Conservation (phyloP, 2,113 vertebrate species). For the Cnemophilus loriae region DNA sequence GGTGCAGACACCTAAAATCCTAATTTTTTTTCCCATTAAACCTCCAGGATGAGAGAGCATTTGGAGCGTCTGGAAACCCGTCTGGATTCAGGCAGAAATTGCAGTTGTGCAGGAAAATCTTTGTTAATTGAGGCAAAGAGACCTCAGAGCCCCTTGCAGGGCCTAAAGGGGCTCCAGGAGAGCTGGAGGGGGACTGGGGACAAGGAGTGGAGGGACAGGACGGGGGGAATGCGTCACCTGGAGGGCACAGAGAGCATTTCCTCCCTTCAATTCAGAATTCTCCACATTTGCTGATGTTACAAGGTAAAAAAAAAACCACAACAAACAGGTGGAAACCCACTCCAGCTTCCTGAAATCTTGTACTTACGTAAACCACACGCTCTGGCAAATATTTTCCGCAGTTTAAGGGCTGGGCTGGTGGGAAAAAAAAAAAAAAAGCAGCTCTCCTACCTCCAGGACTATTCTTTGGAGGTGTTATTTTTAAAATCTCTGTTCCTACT, state of each 20-base stretch:
- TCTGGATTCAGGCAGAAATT: background rate
- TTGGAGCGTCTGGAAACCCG: background rate
- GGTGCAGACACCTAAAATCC: background rate
- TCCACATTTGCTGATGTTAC: background rate
- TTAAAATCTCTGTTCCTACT: conserved; percentile 6
- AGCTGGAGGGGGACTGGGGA: background rate
- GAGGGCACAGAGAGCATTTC: background rate
- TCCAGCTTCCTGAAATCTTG: background rate
- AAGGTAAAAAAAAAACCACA: background rate
- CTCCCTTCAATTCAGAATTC: background rate
- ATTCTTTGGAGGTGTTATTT: conserved; percentile 9
- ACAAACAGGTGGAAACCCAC: background rate
- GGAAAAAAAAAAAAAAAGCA: background rate
- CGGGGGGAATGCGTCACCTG: background rate
- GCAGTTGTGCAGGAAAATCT: background rate
- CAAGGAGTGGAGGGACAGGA: background rate
- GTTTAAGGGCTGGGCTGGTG: background rate
- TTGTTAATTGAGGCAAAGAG: background rate
- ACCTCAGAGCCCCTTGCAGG: background rate
- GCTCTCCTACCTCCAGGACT: background rate
- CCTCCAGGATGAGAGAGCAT: background rate
- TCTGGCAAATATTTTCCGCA: background rate
- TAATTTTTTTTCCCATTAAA: background rate
- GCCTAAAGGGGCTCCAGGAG: background rate
- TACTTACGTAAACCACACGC: background rate